Evolutionary conservation across 2,888 invertebrate genomes (phyloP).

Genomic region (Sphaerophoria rueppellii): DNA sequence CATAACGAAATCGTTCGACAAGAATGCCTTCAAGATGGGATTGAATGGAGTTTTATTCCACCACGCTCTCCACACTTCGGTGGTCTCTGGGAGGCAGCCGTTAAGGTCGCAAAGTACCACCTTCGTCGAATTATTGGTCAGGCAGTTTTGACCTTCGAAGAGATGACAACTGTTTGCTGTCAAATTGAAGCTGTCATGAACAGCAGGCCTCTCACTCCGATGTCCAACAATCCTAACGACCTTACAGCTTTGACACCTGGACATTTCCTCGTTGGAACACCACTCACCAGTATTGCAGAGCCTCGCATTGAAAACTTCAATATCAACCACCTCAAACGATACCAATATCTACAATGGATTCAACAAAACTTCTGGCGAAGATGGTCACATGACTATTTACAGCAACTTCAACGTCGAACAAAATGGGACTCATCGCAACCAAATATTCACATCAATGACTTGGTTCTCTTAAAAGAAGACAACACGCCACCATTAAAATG

Average conservation of each 20-base stretch:
- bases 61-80: neutral
- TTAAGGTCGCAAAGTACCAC: conserved; percentile 16
- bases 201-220: conserved; percentile 16
- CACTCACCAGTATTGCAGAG: conserved; percentile 30
- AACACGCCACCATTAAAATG: conserved; percentile 24
- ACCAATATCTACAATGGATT: conserved; percentile 26
- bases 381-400: conserved; percentile 38
- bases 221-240: conserved; percentile 19
- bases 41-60: neutral
- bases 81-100: conserved; percentile 11
- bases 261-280: conserved; percentile 8
- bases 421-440: conserved; percentile 18
- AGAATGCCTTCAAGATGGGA: conserved; percentile 10
- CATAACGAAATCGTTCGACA: conserved; percentile 21
- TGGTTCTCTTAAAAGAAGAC: conserved; percentile 39
- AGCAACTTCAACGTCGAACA: conserved; percentile 36
- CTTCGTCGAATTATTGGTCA: conserved; percentile 18
- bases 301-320: conserved; percentile 20
- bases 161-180: conserved; percentile 17
- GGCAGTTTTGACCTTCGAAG: conserved; percentile 5
- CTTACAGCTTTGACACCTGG: neutral
- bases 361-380: conserved; percentile 30
- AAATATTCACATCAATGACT: conserved; percentile 11
- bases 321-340: conserved; percentile 16
- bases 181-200: conserved; percentile 21